A percentile compares a stretch with the other conserved stretches of the same genome.
Evolutionary conservation across 2,888 invertebrate species (phyloP).

Genomic region (Theodoxus fluviatilis): DNA sequence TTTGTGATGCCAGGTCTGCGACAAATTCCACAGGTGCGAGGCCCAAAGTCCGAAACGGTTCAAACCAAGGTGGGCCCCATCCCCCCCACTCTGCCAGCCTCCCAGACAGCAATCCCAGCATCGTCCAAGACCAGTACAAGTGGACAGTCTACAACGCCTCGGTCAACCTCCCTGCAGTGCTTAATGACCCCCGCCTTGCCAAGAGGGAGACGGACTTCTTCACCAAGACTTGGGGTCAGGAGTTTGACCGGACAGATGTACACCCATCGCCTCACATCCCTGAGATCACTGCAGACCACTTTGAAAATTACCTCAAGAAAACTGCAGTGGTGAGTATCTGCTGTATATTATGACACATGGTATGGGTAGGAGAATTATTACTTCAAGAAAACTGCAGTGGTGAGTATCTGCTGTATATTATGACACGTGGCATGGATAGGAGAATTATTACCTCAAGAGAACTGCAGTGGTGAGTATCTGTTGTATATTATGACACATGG

Average conservation of each 20-base stretch:
- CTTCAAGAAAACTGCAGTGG: neutral
- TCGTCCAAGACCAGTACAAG: constrained; percentile 61
- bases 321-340: constrained; percentile 64
- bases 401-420: too few relatives aligned
- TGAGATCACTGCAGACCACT: constrained; percentile 82
- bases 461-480: too few relatives aligned
- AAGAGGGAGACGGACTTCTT: constrained; percentile 86
- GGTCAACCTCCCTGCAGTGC: constrained; percentile 92
- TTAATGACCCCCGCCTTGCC: constrained; percentile 85
- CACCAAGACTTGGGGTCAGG: constrained; percentile 96
- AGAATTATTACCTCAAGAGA: neutral
- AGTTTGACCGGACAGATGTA: constrained; percentile 84
- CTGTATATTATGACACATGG: neutral
- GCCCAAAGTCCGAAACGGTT: constrained; percentile 25
- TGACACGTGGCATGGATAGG: neutral
- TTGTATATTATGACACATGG: too few relatives aligned
- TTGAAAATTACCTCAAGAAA: constrained; percentile 85
- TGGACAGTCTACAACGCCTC: constrained; percentile 91
- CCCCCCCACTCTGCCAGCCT: constrained; percentile 23
- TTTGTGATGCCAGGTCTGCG: too few relatives aligned
- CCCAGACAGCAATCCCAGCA: constrained; percentile 53
- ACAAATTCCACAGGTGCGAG: too few relatives aligned
- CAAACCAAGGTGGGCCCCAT: constrained; percentile 6
- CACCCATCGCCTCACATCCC: constrained; percentile 82
- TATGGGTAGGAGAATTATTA: too few relatives aligned